Base-by-base conservation (phyloP, 2,113 vertebrate species). In the Muscicapa adusta region DNA sequence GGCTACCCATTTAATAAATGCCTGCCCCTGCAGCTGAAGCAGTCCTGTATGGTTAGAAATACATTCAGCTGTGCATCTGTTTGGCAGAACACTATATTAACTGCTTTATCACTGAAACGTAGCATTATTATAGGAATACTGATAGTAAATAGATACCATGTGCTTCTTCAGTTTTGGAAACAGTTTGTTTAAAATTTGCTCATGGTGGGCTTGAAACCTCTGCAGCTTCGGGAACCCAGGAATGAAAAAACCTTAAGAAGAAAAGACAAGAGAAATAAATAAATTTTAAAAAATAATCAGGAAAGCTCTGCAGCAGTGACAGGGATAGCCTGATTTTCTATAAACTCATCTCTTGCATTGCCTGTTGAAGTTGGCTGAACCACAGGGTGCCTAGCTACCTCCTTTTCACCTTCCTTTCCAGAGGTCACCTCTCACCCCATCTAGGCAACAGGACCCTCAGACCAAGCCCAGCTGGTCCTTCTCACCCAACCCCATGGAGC, bases 151-250 rank as follows among this genome's bases (percentile, higher is more conserved):
- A 63, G 47, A 72, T 97, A 98, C 98, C 98, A 98, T 91, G 93
- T 98, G 98, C 91, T 98, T 99, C 97, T 99, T 99, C 78, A 99
- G 98, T 71, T 98, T 99, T 56, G 99, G 98, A 63, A 99, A 97
- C 90, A 98, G 97, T 95, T 98, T 99, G 89, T 97, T 98, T 85
- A 99, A 97, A 91, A 99, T 98, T 95, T 98, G 98, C 58, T 99
- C 99, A 3, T 99, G 98, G 73, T 99, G 99, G 82, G 97, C 96
- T 96, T 99, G 99, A 97, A 99, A 99, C 29, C 99, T 98, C 6
- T 98, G 98, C 86, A 99, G 97, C 96, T 99, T 99, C 40, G 99
- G 99, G 94, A 99, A 99, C 22, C 99, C 99, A 7, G 99, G 98
- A 81, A 99, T 98, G 96, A 99, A 99, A 96, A 99, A 96, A 98